Evolutionary conservation across 2,113 vertebrate species (phyloP).

Genomic region (Mobula hypostoma): DNA sequence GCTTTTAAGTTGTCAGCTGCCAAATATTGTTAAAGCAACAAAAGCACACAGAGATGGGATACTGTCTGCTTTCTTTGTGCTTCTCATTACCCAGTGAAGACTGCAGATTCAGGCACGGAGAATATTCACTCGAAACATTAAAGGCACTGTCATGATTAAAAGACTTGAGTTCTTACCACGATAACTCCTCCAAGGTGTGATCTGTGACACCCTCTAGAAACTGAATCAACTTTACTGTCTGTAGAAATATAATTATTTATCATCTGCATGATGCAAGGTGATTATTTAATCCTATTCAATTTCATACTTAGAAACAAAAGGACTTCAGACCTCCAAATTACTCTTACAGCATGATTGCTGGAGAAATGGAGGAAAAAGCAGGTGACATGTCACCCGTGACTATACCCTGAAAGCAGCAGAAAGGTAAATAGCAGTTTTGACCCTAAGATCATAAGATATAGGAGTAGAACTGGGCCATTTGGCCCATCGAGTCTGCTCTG

Average conservation of each 20-base stretch:
- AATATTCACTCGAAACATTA: neutral
- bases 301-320: neutral
- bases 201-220: neutral
- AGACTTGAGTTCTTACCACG: neutral
- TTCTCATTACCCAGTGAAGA: neutral
- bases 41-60: neutral
- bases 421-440: neutral
- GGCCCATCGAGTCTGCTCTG: no score
- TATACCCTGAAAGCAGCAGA: neutral
- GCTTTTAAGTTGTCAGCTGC: constrained; percentile 27
- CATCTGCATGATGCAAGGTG: neutral
- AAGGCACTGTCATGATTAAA: neutral
- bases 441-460: no score
- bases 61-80: neutral
- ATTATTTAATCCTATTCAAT: neutral
- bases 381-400: neutral
- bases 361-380: neutral
- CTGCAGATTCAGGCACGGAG: neutral
- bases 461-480: no score
- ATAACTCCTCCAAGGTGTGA: neutral
- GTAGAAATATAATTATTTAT: neutral
- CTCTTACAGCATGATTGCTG: neutral
- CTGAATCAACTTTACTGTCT: neutral
- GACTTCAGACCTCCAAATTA: neutral
- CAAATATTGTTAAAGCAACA: neutral